These are phyloP conservation scores for Seriola quinqueradiata DNA, from an alignment of 2,113 vertebrate species.

Conservation along the genomic window DNA sequence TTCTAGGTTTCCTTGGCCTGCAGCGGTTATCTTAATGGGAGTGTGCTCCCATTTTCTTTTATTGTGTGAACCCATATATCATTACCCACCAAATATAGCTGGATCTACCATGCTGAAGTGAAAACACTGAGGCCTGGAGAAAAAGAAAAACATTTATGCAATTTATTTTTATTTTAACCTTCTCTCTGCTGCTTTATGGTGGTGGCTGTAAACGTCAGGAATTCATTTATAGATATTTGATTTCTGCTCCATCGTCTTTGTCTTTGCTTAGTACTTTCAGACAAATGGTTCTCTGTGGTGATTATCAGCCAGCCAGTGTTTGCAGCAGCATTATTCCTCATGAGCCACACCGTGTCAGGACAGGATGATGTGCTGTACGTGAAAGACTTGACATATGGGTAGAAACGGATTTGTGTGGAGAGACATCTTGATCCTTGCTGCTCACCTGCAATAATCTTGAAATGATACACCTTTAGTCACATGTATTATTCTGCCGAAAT, in stretches of 20 bases:
- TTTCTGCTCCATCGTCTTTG: conserved; percentile 46
- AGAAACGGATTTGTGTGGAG: conserved; percentile 30
- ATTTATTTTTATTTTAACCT: conserved; percentile 64
- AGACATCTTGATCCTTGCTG: conserved; percentile 1
- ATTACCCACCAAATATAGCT: conserved; percentile 77
- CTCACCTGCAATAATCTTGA: conserved; percentile 36
- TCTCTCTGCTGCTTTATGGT: conserved; percentile 38
- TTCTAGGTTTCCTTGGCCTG: conserved; percentile 77
- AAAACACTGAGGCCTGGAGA: conserved; percentile 43
- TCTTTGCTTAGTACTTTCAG: conserved; percentile 29
- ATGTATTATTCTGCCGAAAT: conserved; percentile 17
- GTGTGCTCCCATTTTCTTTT: conserved; percentile 78
- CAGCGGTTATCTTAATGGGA: conserved; percentile 79
- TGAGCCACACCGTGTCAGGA: conserved; percentile 25
- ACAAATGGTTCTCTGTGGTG: conserved; percentile 27
- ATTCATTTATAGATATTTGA: conserved; percentile 35
- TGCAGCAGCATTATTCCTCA: conserved; percentile 36
- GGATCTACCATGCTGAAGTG: conserved; percentile 57
- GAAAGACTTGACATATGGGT: conserved; percentile 5
- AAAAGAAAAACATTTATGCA: conserved; percentile 46
- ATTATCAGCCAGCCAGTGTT: conserved; percentile 38
- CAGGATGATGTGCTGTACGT: conserved; percentile 19
- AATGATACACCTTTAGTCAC: conserved; percentile 43
- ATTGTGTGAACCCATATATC: conserved; percentile 81
- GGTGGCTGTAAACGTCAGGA: background rate